phyloP scores from a whole-genome alignment of 1,140 invertebrate genomes.

The Neomicropteryx cornuta region DNA sequence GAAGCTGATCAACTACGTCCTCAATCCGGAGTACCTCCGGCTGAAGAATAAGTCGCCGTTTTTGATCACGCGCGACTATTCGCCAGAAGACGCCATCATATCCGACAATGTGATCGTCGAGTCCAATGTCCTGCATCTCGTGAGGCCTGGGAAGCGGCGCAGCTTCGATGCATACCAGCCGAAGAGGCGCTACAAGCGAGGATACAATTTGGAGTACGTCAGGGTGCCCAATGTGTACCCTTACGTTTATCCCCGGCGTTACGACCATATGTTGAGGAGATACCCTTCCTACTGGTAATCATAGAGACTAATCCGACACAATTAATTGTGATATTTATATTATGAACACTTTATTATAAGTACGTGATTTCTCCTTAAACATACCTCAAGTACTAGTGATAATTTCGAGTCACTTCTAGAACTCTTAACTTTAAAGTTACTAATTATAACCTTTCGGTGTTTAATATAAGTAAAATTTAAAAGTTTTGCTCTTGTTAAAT shows the following conservation, averaged over 20 bases:
- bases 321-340: too few species aligned
- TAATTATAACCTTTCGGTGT: too few species aligned
- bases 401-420: too few species aligned
- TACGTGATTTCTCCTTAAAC: too few species aligned
- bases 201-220: slow-evolving; percentile 39
- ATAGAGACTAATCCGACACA: too few species aligned
- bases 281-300: neutral
- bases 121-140: slow-evolving; percentile 31
- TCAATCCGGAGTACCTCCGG: slow-evolving; percentile 24
- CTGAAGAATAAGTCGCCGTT: slow-evolving; percentile 27
- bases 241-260: slow-evolving; percentile 26
- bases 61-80: slow-evolving; percentile 24
- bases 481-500: too few species aligned
- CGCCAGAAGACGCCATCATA: slow-evolving; percentile 27
- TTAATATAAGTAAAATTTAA: too few species aligned
- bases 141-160: slow-evolving; percentile 20
- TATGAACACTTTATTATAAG: too few species aligned
- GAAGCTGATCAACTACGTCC: slow-evolving; percentile 23
- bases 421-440: too few species aligned
- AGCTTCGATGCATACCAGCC: slow-evolving; percentile 11
- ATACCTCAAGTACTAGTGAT: too few species aligned
- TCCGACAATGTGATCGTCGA: slow-evolving; percentile 35
- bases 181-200: slow-evolving; percentile 27
- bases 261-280: slow-evolving; percentile 16
- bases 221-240: slow-evolving; percentile 34